Evolutionary conservation across 2,888 invertebrate genomes (phyloP).

Genomic region (Spisula subtruncata): DNA sequence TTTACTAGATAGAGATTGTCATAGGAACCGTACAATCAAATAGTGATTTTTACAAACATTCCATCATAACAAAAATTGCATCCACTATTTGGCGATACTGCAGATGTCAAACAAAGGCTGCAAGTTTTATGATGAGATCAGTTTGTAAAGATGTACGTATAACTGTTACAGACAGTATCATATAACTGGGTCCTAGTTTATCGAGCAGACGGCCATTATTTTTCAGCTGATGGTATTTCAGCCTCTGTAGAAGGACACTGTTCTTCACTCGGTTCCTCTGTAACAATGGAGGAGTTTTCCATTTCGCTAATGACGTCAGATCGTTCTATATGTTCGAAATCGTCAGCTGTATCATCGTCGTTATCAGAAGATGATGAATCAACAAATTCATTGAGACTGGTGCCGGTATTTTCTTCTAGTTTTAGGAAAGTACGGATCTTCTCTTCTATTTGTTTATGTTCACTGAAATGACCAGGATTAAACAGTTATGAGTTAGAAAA

Average conservation of each 20-base stretch:
- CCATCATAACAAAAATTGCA: background rate
- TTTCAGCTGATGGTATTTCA: background rate
- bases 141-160: background rate
- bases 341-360: constrained; percentile 64
- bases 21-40: background rate
- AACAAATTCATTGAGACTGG: constrained; percentile 30
- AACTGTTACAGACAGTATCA: background rate
- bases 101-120: constrained; percentile 46
- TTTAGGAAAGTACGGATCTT: constrained; percentile 77
- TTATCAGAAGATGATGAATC: constrained; percentile 40
- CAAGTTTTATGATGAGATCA: background rate
- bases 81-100: constrained; percentile 36
- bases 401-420: constrained; percentile 47
- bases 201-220: background rate
- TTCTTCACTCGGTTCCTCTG: constrained; percentile 36
- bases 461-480: constrained; percentile 56
- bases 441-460: constrained; percentile 76
- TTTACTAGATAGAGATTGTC: no score
- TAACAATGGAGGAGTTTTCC: constrained; percentile 22
- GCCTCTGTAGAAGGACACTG: constrained; percentile 3
- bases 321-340: constrained; percentile 69
- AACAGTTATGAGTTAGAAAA: background rate
- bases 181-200: background rate
- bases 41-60: background rate
- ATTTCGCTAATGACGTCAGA: constrained; percentile 60